These are phyloP conservation scores for Romanogobio albipinnatus DNA, from an alignment of 2,113 vertebrate genomes.

Conservation along the genomic window DNA sequence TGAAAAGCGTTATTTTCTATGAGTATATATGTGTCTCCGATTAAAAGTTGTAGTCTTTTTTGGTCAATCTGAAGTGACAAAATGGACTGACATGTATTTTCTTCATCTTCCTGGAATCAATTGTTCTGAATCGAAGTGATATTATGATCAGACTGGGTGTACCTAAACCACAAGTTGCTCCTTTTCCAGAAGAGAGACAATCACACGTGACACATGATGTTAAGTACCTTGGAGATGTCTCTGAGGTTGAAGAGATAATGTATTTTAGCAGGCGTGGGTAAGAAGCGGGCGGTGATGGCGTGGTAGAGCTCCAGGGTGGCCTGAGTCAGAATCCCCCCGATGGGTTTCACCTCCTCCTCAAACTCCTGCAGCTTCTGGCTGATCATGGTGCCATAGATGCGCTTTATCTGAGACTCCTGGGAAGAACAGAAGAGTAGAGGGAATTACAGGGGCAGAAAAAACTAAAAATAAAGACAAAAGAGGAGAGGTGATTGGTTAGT, in stretches of 20 bases:
- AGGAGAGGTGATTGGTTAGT: background rate
- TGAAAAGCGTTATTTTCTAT: conserved; percentile 2
- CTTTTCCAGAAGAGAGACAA: background rate
- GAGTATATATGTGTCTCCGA: background rate
- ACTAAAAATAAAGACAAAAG: conserved; percentile 47
- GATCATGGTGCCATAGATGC: conserved; percentile 88
- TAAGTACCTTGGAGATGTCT: conserved; percentile 87
- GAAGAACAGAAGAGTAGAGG: conserved; percentile 31
- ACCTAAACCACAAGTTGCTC: background rate
- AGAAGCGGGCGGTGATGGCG: conserved; percentile 77
- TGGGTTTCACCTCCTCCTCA: conserved; percentile 82
- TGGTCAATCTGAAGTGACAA: background rate
- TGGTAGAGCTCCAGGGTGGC: conserved; percentile 86
- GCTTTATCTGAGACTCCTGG: conserved; percentile 84
- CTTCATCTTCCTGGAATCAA: background rate
- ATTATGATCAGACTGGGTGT: background rate
- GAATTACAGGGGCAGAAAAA: conserved; percentile 37
- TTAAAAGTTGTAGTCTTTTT: background rate
- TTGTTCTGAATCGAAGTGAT: background rate
- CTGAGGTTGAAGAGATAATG: conserved; percentile 93
- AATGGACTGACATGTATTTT: background rate
- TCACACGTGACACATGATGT: background rate
- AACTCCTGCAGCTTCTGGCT: conserved; percentile 88
- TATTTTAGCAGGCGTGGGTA: conserved; percentile 87
- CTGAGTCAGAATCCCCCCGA: conserved; percentile 79